A percentile compares a stretch with the other conserved stretches of the same genome.
Conservation (phyloP, 2,888 invertebrate species). For the Acrobasis suavella region DNA sequence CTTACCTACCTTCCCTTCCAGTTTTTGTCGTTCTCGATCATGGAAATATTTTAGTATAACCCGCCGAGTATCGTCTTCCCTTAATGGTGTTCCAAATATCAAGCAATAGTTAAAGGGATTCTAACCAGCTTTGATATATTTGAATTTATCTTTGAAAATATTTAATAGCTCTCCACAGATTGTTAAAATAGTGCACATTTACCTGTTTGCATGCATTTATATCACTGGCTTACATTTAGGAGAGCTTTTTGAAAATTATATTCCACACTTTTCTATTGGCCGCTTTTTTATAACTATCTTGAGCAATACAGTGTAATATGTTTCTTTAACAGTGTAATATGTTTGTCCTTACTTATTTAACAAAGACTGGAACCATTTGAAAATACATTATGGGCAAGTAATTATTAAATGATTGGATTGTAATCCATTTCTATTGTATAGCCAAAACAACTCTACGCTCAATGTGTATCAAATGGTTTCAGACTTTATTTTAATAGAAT, state of each 20-base stretch:
- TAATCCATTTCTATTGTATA: slow-evolving; percentile 7
- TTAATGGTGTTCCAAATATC: slow-evolving; percentile 48
- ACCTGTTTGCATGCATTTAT: slow-evolving; percentile 73
- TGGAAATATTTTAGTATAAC: slow-evolving; percentile 38
- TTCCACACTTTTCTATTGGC: slow-evolving; percentile 66
- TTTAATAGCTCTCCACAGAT: slow-evolving; percentile 59
- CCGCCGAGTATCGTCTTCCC: slow-evolving; percentile 59
- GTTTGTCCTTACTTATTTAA: slow-evolving; percentile 51
- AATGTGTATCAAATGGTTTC: slow-evolving; percentile 47
- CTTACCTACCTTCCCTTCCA: slow-evolving; percentile 35
- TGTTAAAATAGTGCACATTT: slow-evolving; percentile 68
- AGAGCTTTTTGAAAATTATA: slow-evolving; percentile 60
- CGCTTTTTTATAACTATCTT: slow-evolving; percentile 58
- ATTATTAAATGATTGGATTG: slow-evolving; percentile 13
- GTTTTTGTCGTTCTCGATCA: slow-evolving; percentile 37
- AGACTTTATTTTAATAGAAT: slow-evolving; percentile 42
- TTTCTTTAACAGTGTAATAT: slow-evolving; percentile 37
- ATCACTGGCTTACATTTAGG: slow-evolving; percentile 68
- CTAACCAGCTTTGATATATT: slow-evolving; percentile 29
- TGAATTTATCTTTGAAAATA: slow-evolving; percentile 44
- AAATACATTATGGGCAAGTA: slow-evolving; percentile 32
- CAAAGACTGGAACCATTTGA: slow-evolving; percentile 44
- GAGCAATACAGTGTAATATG: slow-evolving; percentile 44
- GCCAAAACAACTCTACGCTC: slow-evolving; percentile 25
- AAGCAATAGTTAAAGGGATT: slow-evolving; percentile 35